Evolutionary conservation across 1,140 invertebrate species (phyloP), one percentile per base, ranked within the genome.

Genomic region (Drosophila tristis): DNA sequence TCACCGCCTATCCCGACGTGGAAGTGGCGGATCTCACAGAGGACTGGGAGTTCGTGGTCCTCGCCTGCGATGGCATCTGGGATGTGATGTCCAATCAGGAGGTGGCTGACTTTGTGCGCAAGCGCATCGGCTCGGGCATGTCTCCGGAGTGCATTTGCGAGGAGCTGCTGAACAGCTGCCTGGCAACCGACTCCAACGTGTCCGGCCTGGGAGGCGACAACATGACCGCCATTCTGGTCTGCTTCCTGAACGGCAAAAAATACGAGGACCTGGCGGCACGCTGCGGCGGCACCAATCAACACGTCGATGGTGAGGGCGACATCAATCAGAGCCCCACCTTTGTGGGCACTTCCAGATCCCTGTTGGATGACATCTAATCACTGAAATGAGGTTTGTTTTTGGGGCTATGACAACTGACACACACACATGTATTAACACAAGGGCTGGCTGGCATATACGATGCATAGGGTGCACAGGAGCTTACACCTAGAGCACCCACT

Each of bases 61-160:
- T 99, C 43, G 99, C 99, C 0, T 99, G 99, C 92, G 99, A 99
- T 93, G 99, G 99, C 15, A 99, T 99, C 79, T 99, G 99, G 98
- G 99, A 99, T 93, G 99, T 99, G 5, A 95, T 99, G 94, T 96
- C 94, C 2, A 99, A 97, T 93, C 94, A 95, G 90, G 97, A 99
- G 92, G 98, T 98, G 7, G 94, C 98, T 1, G 94, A 97, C 45
- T 99, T 98, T 93, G 96, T 99, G 43, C 94, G 97, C 13, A 93
- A 94, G 31, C 95, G 97, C 44, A 94, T 99, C 8, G 95, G 95
- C 5, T 93, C 94, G 26, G 95, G 95, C 3, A 94, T 96, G 93
- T 95, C 98, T 91, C 98, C 98, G 11, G 97, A 99, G 91, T 94
- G 95, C 42, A 98, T 99, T 48, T 99, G 99, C 93, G 98, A 99